These are phyloP conservation scores for Tokudaia muenninki DNA, from an alignment of 2,797 vertebrate genomes.

Conservation along the genomic window DNA sequence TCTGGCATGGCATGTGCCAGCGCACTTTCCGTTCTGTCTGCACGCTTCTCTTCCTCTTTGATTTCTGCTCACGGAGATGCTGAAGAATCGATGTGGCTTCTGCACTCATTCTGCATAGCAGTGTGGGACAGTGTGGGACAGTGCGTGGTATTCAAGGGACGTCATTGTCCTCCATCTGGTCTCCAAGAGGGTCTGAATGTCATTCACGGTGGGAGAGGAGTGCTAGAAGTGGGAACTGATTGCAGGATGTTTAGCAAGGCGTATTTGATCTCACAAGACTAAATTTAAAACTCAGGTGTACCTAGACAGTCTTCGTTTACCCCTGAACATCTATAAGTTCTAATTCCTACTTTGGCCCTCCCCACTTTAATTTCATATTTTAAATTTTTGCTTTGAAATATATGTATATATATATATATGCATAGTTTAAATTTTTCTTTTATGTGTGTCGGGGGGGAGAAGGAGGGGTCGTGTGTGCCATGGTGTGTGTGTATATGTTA, in stretches of 20 bases:
- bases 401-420: neutral
- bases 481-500: no score
- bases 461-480: neutral
- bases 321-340: neutral
- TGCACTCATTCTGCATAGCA: neutral
- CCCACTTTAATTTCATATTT: constrained; percentile 23
- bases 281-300: constrained; percentile 5
- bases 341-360: neutral
- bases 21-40: neutral
- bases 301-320: constrained; percentile 6
- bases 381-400: constrained; percentile 31
- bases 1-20: no score
- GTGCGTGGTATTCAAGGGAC: fast-evolving
- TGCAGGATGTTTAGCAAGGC: neutral
- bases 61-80: neutral
- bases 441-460: neutral
- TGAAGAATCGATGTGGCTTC: neutral
- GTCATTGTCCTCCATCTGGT: neutral
- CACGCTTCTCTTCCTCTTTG: neutral
- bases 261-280: constrained; percentile 37
- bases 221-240: neutral
- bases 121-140: no score
- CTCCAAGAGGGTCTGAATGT: neutral
- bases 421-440: neutral
- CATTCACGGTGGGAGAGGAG: neutral